Base-by-base conservation (phyloP, 2,797 vertebrate species). In the Vireo griseus region DNA sequence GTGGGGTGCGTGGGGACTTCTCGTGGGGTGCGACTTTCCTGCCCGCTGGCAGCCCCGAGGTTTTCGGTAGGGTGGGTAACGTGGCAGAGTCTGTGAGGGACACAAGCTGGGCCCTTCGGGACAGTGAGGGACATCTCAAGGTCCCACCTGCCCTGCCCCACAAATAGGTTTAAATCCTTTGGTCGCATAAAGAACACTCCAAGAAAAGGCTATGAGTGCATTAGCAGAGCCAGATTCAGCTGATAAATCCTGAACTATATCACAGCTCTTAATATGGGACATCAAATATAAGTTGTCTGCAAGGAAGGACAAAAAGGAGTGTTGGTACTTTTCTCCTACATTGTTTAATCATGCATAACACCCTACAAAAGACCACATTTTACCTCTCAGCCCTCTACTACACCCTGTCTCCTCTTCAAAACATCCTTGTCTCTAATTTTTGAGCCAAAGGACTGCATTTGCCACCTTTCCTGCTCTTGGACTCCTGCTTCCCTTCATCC, bases 341-440 rank as follows among this genome's bases (percentile, higher is more conserved):
- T 3, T 3, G 6, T 31, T 80, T 42, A n/a, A 21, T 28, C 39
- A 15, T 8, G 28, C 28, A 0, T 28, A 10, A 10, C 1, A 0
- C 55, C 55, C 51, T 39, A 31, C 44, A 48, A 29, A 78, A 39
- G 6, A 29, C 20, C 16, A 6, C 9, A 14, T 54, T 73, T 76
- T 73, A 66, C 20, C 33, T 42, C 31, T 48, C 80, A 40, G 55
- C 37, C 8, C 12, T 51, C 6, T 13, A 1, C 15, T 44, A 44
- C 20, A 7, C 16, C 10, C 54, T 7, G 1, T 16, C n/a, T n/a
- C 24, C 63, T 63, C 26, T 35, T 39, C 55, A 35, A 25, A 78
- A 51, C 59, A 75, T 39, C 40, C 22, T 78, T 26, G 19, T 66
- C 13, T 16, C 44, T 55, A 3, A 0, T 51, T 87, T 80, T 42